A percentile compares a stretch with the other conserved stretches of the same genome.
These are phyloP conservation scores for Drosophila paracracens DNA, from an alignment of 2,888 invertebrate species.

Conservation along the genomic window DNA sequence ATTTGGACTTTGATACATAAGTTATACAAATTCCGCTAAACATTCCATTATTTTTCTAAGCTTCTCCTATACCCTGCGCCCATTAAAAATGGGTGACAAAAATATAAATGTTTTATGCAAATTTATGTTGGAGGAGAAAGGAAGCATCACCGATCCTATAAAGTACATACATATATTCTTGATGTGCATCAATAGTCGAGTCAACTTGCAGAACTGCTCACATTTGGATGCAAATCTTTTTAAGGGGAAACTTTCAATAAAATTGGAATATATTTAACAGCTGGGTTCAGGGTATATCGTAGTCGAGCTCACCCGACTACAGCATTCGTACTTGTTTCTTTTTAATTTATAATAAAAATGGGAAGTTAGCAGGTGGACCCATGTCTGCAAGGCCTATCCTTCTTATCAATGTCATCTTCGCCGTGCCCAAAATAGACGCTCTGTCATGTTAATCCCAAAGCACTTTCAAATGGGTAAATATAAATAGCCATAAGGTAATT, in stretches of 20 bases:
- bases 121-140: too few species aligned
- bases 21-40: too few species aligned
- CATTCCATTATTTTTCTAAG: not conserved
- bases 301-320: not conserved
- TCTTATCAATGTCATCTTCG: not conserved
- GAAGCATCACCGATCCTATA: too few species aligned
- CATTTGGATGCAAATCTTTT: too few species aligned
- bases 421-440: not conserved
- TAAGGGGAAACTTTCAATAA: too few species aligned
- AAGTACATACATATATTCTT: too few species aligned
- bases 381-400: not conserved
- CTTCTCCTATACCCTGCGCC: too few species aligned
- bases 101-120: too few species aligned
- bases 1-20: too few species aligned
- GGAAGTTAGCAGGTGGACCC: not conserved
- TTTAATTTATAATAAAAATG: not conserved
- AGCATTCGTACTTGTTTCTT: not conserved
- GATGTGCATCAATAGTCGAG: too few species aligned
- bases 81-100: too few species aligned
- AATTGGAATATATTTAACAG: not conserved
- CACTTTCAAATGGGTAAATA: not conserved
- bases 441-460: not conserved
- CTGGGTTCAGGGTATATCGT: not conserved
- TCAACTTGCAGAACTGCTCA: too few species aligned
- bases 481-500: not conserved